phyloP scores from a whole-genome alignment of 2,888 invertebrate species.

The Drosophila demipolita region DNA sequence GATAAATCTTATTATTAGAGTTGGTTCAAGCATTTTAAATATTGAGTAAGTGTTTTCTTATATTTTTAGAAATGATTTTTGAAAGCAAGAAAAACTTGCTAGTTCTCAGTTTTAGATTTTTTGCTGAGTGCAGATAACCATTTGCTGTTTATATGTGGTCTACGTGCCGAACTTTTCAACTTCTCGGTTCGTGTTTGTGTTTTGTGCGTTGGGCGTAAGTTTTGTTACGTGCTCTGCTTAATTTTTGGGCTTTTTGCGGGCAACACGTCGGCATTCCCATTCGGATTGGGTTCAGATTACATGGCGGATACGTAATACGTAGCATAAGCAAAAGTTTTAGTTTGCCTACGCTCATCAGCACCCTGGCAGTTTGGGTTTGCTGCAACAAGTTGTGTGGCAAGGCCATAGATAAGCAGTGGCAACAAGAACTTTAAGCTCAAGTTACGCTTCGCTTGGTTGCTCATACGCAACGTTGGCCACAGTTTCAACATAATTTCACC shows the following conservation, averaged over 20 bases:
- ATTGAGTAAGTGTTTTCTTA: neutral
- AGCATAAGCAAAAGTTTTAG: slow-evolving; percentile 48
- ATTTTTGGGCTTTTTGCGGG: slow-evolving; percentile 27
- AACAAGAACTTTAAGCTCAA: slow-evolving; percentile 42
- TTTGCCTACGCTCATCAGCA: slow-evolving; percentile 2
- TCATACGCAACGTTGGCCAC: slow-evolving; percentile 49
- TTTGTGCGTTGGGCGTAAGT: slow-evolving; percentile 44
- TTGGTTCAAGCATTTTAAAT: no score
- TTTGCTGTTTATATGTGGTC: slow-evolving; percentile 53
- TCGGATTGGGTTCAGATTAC: slow-evolving; percentile 68
- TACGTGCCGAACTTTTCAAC: slow-evolving; percentile 53
- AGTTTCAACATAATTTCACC: slow-evolving; percentile 45
- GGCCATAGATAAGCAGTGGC: slow-evolving; percentile 14
- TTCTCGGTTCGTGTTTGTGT: slow-evolving; percentile 33
- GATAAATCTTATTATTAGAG: no score
- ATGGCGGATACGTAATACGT: slow-evolving; percentile 51
- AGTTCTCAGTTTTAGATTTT: neutral
- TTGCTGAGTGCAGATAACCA: slow-evolving; percentile 47
- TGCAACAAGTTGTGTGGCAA: slow-evolving; percentile 63
- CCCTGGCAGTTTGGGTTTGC: slow-evolving; percentile 34
- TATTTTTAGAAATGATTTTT: neutral
- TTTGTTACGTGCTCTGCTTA: slow-evolving; percentile 67
- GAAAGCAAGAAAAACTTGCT: neutral
- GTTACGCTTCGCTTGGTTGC: slow-evolving; percentile 54
- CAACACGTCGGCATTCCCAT: slow-evolving; percentile 31